Percentiles rank a stretch among this genome's conserved stretches.
phyloP scores from a whole-genome alignment of 1,140 invertebrate genomes.

The Cecropterus lyciades region DNA sequence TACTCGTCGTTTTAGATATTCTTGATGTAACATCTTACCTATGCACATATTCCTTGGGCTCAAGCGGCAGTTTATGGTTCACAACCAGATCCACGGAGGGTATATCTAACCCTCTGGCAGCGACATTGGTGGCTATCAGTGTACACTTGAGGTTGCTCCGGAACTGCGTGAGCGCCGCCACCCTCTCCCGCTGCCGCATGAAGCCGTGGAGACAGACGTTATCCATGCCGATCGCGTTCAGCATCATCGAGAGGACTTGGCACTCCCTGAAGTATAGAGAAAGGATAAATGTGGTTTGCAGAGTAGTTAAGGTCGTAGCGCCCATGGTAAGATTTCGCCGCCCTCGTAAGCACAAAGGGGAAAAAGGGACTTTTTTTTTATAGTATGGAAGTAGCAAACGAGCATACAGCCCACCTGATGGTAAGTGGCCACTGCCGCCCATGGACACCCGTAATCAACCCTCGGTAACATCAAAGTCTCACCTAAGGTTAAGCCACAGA shows the following conservation, averaged over 20 bases:
- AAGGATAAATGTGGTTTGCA: too few species aligned
- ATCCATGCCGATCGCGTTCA: conserved; percentile 93
- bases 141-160: conserved; percentile 94
- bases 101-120: conserved; percentile 96
- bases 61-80: conserved; percentile 96
- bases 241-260: conserved; percentile 93
- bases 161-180: conserved; percentile 92
- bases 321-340: too few species aligned
- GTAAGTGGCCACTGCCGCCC: too few species aligned
- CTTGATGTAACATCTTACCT: conserved; percentile 61
- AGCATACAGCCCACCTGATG: too few species aligned
- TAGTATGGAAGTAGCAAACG: too few species aligned
- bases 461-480: too few species aligned
- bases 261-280: conserved; percentile 87
- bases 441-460: too few species aligned
- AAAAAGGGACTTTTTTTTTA: too few species aligned
- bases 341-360: too few species aligned
- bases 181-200: conserved; percentile 92
- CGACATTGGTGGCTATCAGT: conserved; percentile 98
- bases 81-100: conserved; percentile 96
- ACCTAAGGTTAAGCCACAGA: too few species aligned
- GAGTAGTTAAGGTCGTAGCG: too few species aligned
- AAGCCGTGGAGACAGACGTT: conserved; percentile 95
- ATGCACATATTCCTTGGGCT: conserved; percentile 98
- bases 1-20: too few species aligned